Evolutionary conservation across 2,113 vertebrate species (phyloP), one percentile per base, ranked within the genome.

Genomic region (Salvelinus sp.): DNA sequence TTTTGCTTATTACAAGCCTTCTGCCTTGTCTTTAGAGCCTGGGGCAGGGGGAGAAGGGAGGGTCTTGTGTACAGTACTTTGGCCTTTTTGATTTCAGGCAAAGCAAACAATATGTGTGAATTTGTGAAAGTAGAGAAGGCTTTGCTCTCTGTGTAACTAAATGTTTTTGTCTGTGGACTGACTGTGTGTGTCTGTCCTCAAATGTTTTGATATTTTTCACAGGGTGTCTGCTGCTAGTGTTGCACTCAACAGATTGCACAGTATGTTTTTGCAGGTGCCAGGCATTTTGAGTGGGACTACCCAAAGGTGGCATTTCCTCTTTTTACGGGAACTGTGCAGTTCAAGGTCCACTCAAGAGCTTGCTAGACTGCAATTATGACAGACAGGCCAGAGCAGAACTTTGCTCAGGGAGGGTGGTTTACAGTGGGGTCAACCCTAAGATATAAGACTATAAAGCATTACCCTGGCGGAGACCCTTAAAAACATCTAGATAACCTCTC

Each of bases 301-400:
- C 93, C 93, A 89, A 82, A 76, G 81, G 82, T 89, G 93, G 93
- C 87, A 94, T 93, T 93, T 94, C 93, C 93, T 93, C 83, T n/a
- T 79, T 80, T 90, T 91, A 88, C 86, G 89, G 90, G 86, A 92
- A 92, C 86, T 78, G 73, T 64, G 50, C 28, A 33, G 69, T 27
- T 44, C 62, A 10, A 44, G 60, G 72, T 65, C 62, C 72, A 25
- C 60, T 23, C 72, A 64, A 64, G 33, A 48, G 38, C 33, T 27
- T 27, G 16, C 57, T 50, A 76, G 65, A 63, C 70, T 50, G 70
- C 48, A 22, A 27, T 74, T 58, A 70, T 77, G 57, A 65, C 57
- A 70, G 5, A 18, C 20, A 30, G 16, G 50, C 58, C 1, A 16
- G 58, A 10, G 58, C 58, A 62, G 16, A 62, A 9, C 58, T 62